Conservation (phyloP, 2,113 vertebrate genomes). For the Sisor rabdophorus region DNA sequence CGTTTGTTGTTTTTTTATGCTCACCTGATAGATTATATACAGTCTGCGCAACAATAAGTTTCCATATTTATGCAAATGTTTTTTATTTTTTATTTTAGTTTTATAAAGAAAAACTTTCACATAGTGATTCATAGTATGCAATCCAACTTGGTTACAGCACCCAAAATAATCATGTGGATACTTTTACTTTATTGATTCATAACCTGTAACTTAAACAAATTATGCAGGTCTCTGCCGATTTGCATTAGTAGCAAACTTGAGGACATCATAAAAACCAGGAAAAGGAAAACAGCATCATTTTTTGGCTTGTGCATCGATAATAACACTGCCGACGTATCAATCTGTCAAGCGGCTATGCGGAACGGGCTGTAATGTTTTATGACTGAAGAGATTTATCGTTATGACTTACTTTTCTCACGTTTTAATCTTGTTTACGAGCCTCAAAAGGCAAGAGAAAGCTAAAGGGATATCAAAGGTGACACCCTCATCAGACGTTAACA, state of each 20-base stretch:
- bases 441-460: conserved; percentile 43
- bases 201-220: neutral
- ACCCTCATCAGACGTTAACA: conserved; percentile 61
- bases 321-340: conserved; percentile 27
- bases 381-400: conserved; percentile 57
- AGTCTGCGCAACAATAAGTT: too few relatives aligned
- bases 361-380: conserved; percentile 38
- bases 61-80: neutral
- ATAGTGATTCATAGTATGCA: neutral
- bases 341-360: conserved; percentile 10
- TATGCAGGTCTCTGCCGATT: neutral
- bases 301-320: conserved; percentile 6
- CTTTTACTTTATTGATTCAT: neutral
- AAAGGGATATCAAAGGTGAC: conserved; percentile 64
- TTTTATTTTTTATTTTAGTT: neutral
- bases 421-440: conserved; percentile 57
- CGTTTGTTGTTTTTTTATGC: too few relatives aligned
- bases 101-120: too few relatives aligned
- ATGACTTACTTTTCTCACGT: conserved; percentile 65
- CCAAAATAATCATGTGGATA: neutral
- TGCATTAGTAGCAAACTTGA: neutral
- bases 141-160: neutral
- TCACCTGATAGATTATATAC: neutral
- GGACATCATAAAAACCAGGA: neutral
- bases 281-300: conserved; percentile 6